Base-by-base conservation (phyloP, 2,113 vertebrate species). In the Hippoglossus stenolepis region DNA sequence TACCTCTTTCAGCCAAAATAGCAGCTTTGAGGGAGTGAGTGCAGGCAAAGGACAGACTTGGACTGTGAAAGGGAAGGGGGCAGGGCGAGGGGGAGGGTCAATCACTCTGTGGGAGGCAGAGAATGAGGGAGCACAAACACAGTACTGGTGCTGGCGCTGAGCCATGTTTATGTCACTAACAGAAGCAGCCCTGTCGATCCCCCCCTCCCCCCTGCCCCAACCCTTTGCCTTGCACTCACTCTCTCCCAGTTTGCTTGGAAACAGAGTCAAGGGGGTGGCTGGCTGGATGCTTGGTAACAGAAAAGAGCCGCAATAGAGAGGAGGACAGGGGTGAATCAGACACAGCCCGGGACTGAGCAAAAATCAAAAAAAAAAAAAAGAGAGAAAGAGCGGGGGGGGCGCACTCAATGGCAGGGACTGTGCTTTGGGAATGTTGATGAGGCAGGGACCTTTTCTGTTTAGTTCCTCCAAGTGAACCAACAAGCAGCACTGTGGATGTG, bases 161-260 rank as follows among this genome's bases (percentile, higher is more conserved):
- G 91, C 90, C 91, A 91, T 88, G 84, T 88, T 91, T 92, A 84
- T 93, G 91, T 93, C 92, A 92, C 86, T 80, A 91, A 93, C 91
- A 93, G 90, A 92, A 90, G 90, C 89, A 80, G 89, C 90, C 91
- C 92, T 92, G 91, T 91, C 84, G 77, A 15, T 31, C 31, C 20
- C 71, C 59, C 20, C 57, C 3, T 68, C 24, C 31, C 31, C 31
- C 35, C 61, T 11, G 56, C 78, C 72, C 70, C 73, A 73, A 51
- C 81, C 65, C 62, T 68, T 80, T 35, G 70, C 84, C 86, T 83
- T 72, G 79, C 88, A 90, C 68, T 87, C 64, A 20, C 79, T 85
- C 77, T 80, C 79, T 80, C 88, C 75, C 72, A 64, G 79, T 89
- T 89, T 85, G 88, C 87, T 86, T 87, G 87, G 87, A 93, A 84